These are phyloP conservation scores for Nomada ferruginata DNA, from an alignment of 2,888 invertebrate genomes.

Conservation along the genomic window DNA sequence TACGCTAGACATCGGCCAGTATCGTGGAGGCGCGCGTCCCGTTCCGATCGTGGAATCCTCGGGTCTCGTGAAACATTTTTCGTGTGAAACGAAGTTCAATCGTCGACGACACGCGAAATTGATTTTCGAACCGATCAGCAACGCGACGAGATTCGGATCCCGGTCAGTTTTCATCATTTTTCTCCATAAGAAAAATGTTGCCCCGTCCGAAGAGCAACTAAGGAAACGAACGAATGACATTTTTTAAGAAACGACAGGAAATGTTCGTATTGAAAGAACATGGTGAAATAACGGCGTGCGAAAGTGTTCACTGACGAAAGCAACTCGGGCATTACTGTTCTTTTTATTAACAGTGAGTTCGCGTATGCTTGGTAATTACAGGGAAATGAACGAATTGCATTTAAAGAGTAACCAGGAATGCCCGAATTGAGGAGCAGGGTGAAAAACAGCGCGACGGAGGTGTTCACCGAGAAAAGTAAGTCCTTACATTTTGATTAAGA, in stretches of 20 bases:
- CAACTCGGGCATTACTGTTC: not conserved
- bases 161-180: conserved; percentile 32
- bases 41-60: conserved; percentile 68
- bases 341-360: not conserved
- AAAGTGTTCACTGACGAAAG: not conserved
- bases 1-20: conserved; percentile 71
- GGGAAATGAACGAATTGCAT: too few species aligned
- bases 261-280: too few species aligned
- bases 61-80: conserved; percentile 27
- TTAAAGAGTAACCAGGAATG: too few species aligned
- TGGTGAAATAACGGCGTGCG: not conserved
- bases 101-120: not conserved
- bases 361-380: too few species aligned
- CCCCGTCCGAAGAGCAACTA: not conserved
- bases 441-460: too few species aligned
- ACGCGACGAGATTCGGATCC: not conserved
- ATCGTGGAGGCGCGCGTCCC: conserved; percentile 77
- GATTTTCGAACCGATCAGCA: not conserved
- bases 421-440: too few species aligned
- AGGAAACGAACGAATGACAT: not conserved
- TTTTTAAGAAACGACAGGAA: too few species aligned
- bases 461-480: not conserved
- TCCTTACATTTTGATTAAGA: not conserved
- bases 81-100: not conserved
- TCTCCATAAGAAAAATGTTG: not conserved